Conservation (phyloP, 2,888 invertebrate species). For the Hypomecis atomaria region DNA sequence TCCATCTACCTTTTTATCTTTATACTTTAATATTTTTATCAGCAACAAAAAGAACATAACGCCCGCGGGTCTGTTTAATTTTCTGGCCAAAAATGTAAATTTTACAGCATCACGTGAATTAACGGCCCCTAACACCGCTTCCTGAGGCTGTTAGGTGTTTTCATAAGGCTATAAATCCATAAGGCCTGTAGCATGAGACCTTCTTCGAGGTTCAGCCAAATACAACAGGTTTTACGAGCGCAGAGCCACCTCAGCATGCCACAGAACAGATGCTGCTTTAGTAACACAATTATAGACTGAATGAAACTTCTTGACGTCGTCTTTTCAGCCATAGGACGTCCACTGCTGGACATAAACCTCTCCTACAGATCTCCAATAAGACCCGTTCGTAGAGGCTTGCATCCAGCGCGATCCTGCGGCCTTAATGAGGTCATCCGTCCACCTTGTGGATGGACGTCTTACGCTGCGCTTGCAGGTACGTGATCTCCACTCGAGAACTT, state of each 20-base stretch:
- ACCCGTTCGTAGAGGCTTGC: too few relatives aligned
- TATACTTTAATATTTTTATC: conserved; percentile 31
- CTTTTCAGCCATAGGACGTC: too few relatives aligned
- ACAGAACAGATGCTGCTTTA: neutral
- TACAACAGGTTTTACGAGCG: conserved; percentile 59
- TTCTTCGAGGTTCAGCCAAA: conserved; percentile 50
- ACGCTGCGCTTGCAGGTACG: too few relatives aligned
- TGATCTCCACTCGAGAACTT: too few relatives aligned
- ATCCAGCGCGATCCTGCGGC: too few relatives aligned
- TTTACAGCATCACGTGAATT: conserved; percentile 38
- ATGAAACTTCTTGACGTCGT: too few relatives aligned
- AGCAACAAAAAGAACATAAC: conserved; percentile 32
- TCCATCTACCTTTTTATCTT: conserved; percentile 16
- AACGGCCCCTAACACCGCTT: conserved; percentile 39
- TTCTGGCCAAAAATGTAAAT: conserved; percentile 36
- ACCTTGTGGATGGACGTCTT: too few relatives aligned
- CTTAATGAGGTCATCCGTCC: too few relatives aligned
- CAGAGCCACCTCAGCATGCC: conserved; percentile 24
- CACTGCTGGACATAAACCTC: too few relatives aligned
- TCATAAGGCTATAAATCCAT: conserved; percentile 54
- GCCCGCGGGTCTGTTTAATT: conserved; percentile 34
- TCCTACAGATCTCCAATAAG: too few relatives aligned
- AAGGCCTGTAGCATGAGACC: conserved; percentile 40
- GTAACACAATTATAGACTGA: too few relatives aligned
- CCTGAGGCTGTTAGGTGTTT: conserved; percentile 49